Base-by-base conservation (phyloP, 2,113 vertebrate species). In the Apteryx owenii region DNA sequence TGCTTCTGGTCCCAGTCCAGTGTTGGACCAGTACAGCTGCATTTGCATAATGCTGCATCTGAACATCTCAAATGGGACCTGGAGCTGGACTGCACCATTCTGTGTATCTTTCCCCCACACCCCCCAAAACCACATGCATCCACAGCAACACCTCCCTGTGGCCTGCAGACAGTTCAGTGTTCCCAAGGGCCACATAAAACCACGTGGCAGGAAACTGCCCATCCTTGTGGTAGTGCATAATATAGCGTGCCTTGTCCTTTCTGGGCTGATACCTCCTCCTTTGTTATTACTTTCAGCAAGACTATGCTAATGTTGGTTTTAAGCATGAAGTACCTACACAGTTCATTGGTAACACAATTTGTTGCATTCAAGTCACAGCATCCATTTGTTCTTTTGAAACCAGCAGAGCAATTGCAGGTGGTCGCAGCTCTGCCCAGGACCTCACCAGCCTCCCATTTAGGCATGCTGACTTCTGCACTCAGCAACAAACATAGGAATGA, bases 231-330 rank as follows among this genome's bases (percentile, higher is more conserved):
- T 17, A 38, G 44, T 20, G 58, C 62, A 10, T 85, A 79, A 91
- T 46, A 58, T 22, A 73, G 66, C 4, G 1, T 73, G 53, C 22
- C 61, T 80, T 48, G 80, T 90, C 8, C 40, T 81, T 89, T 85
- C 48, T 64, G 42, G 42, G 51, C 81, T 91, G 62, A 80, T 40
- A 13, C 53, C 62, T 65, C 61, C 72, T 96, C 25, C 81, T 95
- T 85, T 25, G 1, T 87, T 95, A 78, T n/a, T 64, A 44, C 79
- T 84, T 71, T 90, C 85, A 94, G 82, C 36, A 86, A 91, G 60
- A 75, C 50, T 82, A 62, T 78, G 72, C 68, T 94, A 70, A 33
- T 64, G 69, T 93, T 90, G 89, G 76, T 78, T 95, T 90, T 78
- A 93, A 90, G 71, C 25, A 81, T 78, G 50, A 50, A 36, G 51